Percentiles rank a stretch among this genome's conserved stretches.
Evolutionary conservation across 2,113 vertebrate species (phyloP).

Genomic region (Tragulus kanchil): DNA sequence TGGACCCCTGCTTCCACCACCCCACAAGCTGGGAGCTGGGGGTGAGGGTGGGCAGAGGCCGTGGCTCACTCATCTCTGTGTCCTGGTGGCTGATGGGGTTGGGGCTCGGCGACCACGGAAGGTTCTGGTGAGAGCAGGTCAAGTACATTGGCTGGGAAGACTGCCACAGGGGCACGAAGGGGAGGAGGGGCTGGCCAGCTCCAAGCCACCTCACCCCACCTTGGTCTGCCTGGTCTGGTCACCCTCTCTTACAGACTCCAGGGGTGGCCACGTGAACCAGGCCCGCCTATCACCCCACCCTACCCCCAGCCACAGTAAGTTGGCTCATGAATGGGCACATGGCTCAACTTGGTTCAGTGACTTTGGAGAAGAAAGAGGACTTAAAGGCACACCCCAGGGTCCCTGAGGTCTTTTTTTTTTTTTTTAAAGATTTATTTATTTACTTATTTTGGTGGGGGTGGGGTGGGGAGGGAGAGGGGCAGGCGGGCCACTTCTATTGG

Average conservation of each 20-base stretch:
- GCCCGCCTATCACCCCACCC: background rate
- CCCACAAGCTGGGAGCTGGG: too few relatives aligned
- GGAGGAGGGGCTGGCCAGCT: accelerated
- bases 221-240: background rate
- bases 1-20: background rate
- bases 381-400: background rate
- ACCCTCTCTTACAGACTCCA: background rate
- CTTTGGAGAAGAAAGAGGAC: background rate
- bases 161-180: background rate
- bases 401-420: too few relatives aligned
- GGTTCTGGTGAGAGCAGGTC: background rate
- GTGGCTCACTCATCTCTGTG: background rate
- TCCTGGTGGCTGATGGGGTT: background rate
- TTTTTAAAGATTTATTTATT: too few relatives aligned
- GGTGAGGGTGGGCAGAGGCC: accelerated
- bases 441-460: too few relatives aligned
- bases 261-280: background rate
- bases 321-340: background rate
- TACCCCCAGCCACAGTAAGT: accelerated
- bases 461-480: too few relatives aligned
- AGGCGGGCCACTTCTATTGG: too few relatives aligned
- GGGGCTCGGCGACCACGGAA: background rate
- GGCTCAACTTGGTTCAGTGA: background rate
- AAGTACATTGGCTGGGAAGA: background rate
- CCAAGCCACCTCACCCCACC: background rate